Conservation (phyloP, 2,888 invertebrate genomes). For the Dolichomitus sp. region DNA sequence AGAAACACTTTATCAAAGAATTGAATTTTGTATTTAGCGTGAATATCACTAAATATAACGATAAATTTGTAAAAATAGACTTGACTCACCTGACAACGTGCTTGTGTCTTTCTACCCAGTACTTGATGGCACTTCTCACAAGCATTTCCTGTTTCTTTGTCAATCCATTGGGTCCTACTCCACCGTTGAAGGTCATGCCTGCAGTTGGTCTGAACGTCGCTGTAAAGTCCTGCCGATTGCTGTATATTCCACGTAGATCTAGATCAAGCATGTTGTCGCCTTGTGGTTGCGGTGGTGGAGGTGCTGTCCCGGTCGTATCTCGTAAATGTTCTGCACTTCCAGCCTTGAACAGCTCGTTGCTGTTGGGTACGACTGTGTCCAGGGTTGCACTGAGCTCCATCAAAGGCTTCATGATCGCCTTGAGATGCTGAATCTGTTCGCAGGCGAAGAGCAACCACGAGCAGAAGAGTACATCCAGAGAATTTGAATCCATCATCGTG, state of each 20-base stretch:
- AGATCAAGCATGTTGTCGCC: conserved; percentile 87
- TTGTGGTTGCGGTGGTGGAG: conserved; percentile 71
- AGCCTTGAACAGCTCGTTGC: conserved; percentile 86
- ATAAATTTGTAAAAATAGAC: conserved; percentile 10
- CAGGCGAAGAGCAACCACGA: conserved; percentile 95
- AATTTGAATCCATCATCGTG: conserved; percentile 88
- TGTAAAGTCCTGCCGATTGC: conserved; percentile 92
- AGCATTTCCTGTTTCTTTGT: conserved; percentile 94
- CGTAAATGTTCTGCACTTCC: conserved; percentile 81
- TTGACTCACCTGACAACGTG: conserved; percentile 93
- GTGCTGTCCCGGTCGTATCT: conserved; percentile 74
- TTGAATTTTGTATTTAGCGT: not conserved
- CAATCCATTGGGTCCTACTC: conserved; percentile 92
- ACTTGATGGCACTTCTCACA: conserved; percentile 95
- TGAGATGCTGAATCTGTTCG: conserved; percentile 94
- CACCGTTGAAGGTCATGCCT: conserved; percentile 85
- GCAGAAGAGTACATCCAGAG: conserved; percentile 93
- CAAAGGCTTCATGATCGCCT: conserved; percentile 94
- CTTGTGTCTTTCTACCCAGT: conserved; percentile 96
- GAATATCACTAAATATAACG: not conserved
- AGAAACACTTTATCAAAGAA: not conserved
- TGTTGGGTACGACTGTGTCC: conserved; percentile 90
- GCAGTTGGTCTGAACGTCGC: conserved; percentile 89
- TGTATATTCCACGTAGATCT: conserved; percentile 92
- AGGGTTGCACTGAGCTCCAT: conserved; percentile 95